Base-by-base conservation (phyloP, 2,113 vertebrate species). In the Lepisosteus osseus region DNA sequence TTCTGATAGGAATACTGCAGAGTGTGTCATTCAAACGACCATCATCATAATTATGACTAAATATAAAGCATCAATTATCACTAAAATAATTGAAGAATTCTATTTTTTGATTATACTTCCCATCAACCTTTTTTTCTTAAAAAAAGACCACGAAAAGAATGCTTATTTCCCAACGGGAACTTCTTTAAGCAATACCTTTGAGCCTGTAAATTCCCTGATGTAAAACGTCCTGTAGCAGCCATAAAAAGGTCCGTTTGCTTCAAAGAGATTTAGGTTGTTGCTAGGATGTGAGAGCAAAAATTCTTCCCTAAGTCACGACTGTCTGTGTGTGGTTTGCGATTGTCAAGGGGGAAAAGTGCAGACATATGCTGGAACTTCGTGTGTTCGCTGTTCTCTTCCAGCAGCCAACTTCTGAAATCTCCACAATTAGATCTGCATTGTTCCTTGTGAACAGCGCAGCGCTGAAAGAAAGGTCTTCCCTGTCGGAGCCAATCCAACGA, bases 401-500 rank as follows among this genome's bases (percentile, higher is more conserved):
- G 90, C 89, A 90, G 91, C 91, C 92, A 92, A 91, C 90, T 93
- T 90, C 83, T 86, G 90, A 94, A 92, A 92, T 91, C 87, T 90
- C 90, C 85, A 93, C 92, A 93, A 92, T 94, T 90, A 92, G 92
- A 90, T 88, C 86, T 72, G 87, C 90, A 92, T 94, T 94, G 92
- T 93, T 92, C 90, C 90, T 88, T 79, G 87, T 79, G 82, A 86
- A 84, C 88, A 92, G 91, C 92, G 91, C 90, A 85, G 89, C 85
- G 85, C 78, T 81, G 81, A 86, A 89, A 91, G 91, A 91, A 93
- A 90, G 90, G 88, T 90, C 90, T 88, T 88, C 92, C 86, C 91
- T 86, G 94, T 91, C 85, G 89, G 92, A 91, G 88, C 89, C 94
- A 90, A 93, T 92, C 89, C 94, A 93, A 92, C 87, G 88, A 95